Conservation (phyloP, 2,888 invertebrate genomes). For the Erebia epiphron region DNA sequence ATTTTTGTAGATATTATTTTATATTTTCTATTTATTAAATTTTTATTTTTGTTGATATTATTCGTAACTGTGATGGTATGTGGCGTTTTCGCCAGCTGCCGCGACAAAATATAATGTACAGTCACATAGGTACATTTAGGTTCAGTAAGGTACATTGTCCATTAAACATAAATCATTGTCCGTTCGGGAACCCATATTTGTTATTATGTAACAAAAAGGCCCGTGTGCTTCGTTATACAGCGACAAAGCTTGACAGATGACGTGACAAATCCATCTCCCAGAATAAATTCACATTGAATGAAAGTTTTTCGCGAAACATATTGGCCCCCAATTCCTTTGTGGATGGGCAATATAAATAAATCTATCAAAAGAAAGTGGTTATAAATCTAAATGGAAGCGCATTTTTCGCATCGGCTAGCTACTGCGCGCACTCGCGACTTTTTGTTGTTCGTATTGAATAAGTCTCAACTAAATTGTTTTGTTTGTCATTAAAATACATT, state of each 20-base stretch:
- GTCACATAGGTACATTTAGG: neutral
- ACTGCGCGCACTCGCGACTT: neutral
- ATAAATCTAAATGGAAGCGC: conserved; percentile 42
- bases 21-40: too few relatives aligned
- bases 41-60: too few relatives aligned
- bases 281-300: conserved; percentile 53
- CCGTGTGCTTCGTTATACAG: conserved; percentile 29
- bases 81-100: too few relatives aligned
- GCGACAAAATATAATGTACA: too few relatives aligned
- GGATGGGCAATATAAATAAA: conserved; percentile 42
- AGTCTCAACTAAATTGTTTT: too few relatives aligned
- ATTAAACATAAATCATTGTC: conserved; percentile 19
- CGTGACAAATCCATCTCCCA: conserved; percentile 56
- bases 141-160: neutral
- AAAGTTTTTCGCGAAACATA: conserved; percentile 42
- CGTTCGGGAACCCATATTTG: conserved; percentile 32
- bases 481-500: too few relatives aligned
- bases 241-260: conserved; percentile 51
- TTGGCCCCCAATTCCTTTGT: conserved; percentile 41
- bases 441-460: neutral
- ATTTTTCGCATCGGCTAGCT: conserved; percentile 21
- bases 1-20: too few relatives aligned
- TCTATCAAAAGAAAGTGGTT: conserved; percentile 44
- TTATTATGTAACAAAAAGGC: conserved; percentile 39
- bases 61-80: too few relatives aligned